Conservation (phyloP, 2,888 invertebrate genomes). For the Rugalucina vietnamica region DNA sequence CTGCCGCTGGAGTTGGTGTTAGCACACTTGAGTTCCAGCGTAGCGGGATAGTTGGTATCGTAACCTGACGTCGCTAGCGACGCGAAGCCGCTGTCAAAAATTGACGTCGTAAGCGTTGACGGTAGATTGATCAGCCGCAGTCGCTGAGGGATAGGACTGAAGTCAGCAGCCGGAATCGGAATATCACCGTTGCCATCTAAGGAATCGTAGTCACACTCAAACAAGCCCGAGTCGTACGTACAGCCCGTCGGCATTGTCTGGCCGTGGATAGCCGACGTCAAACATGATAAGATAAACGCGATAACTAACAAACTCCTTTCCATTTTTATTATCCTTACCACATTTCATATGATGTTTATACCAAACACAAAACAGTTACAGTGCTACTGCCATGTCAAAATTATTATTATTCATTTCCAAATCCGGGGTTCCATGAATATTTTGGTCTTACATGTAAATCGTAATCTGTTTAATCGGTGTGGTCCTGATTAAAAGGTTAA, state of each 20-base stretch:
- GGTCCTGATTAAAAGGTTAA: no score
- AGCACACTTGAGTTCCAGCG: slow-evolving; percentile 48
- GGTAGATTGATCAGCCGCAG: slow-evolving; percentile 53
- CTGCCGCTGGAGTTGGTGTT: slow-evolving; percentile 1
- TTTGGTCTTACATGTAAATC: no score
- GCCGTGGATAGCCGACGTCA: not conserved
- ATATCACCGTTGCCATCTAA: slow-evolving; percentile 7
- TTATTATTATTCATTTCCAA: no score
- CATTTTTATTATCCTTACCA: no score
- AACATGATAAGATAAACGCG: no score
- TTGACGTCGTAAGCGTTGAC: slow-evolving; percentile 24
- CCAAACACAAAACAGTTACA: no score
- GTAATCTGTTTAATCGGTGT: no score
- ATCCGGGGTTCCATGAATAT: no score
- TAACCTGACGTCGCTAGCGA: slow-evolving; percentile 36
- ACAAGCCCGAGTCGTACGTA: slow-evolving; percentile 52
- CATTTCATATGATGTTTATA: no score
- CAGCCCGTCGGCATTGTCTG: slow-evolving; percentile 47
- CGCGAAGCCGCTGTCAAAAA: slow-evolving; percentile 49
- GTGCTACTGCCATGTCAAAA: no score
- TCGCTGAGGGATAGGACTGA: slow-evolving; percentile 59
- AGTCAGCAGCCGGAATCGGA: slow-evolving; percentile 50
- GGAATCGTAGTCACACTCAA: slow-evolving; percentile 53
- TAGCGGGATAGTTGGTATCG: slow-evolving; percentile 53
- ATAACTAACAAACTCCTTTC: no score